Evolutionary conservation across 2,888 invertebrate species (phyloP).

Genomic region (Craniophora ligustri): DNA sequence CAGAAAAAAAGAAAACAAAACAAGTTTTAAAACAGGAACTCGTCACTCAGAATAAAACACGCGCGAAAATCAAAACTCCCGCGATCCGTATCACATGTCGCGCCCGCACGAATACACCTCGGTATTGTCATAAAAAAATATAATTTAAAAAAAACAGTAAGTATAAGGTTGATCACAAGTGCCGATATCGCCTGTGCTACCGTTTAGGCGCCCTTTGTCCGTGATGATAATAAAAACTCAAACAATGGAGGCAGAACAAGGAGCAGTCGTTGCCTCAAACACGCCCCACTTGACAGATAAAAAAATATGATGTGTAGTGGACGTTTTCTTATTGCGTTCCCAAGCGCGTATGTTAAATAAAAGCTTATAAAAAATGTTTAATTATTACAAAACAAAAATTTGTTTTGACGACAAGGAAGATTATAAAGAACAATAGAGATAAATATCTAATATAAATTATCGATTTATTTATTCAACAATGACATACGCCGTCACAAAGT

Average conservation of each 20-base stretch:
- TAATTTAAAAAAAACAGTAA: slow-evolving; percentile 73
- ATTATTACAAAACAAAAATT: too few species aligned
- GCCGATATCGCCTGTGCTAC: slow-evolving; percentile 84
- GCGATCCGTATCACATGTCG: slow-evolving; percentile 76
- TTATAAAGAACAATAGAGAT: too few species aligned
- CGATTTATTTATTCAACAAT: too few species aligned
- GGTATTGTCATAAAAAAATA: slow-evolving; percentile 69
- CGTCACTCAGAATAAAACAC: slow-evolving; percentile 70
- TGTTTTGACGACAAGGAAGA: background rate
- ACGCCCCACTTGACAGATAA: slow-evolving; percentile 78
- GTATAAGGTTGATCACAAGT: slow-evolving; percentile 85
- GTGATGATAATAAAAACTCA: slow-evolving; percentile 82
- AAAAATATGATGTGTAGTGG: slow-evolving; percentile 69
- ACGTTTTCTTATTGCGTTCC: slow-evolving; percentile 74
- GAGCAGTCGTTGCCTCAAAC: slow-evolving; percentile 75
- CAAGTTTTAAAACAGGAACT: slow-evolving; percentile 60
- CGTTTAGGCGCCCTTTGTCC: slow-evolving; percentile 87
- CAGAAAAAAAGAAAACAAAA: slow-evolving; percentile 37
- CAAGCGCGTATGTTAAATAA: slow-evolving; percentile 56
- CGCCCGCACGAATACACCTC: slow-evolving; percentile 72
- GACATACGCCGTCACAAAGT: too few species aligned
- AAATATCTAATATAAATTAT: too few species aligned
- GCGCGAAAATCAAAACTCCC: slow-evolving; percentile 68
- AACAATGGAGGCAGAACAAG: slow-evolving; percentile 79
- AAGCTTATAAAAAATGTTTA: slow-evolving; percentile 8